Conservation (phyloP, 2,888 invertebrate species). For the Bombyx huttoni region DNA sequence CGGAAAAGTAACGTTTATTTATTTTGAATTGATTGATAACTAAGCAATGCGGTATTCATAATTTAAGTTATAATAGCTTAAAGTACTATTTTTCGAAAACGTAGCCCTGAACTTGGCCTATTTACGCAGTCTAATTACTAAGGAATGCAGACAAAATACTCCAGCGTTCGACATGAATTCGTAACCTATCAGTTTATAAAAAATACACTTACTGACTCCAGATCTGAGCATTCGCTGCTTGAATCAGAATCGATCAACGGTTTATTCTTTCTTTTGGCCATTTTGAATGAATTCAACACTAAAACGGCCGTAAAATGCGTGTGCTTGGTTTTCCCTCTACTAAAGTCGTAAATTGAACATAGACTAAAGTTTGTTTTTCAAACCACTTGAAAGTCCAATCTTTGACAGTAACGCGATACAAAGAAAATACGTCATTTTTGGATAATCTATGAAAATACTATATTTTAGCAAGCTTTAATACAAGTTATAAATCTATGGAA, state of each 20-base stretch:
- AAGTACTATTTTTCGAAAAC: conserved; percentile 29
- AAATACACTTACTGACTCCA: conserved; percentile 82
- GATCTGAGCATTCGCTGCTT: conserved; percentile 85
- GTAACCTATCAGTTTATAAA: conserved; percentile 25
- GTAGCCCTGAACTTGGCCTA: conserved; percentile 54
- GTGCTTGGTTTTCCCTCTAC: conserved; percentile 23
- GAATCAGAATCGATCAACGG: conserved; percentile 87
- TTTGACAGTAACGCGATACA: neutral
- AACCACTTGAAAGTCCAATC: neutral
- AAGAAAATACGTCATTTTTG: too few species aligned
- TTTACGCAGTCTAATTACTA: conserved; percentile 49
- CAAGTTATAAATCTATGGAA: too few species aligned
- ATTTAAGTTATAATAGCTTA: conserved; percentile 22
- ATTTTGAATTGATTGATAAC: conserved; percentile 3
- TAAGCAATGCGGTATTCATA: conserved; percentile 7
- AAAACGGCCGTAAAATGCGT: conserved; percentile 24
- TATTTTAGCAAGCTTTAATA: too few species aligned
- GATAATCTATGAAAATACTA: too few species aligned
- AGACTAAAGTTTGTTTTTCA: conserved; percentile 10
- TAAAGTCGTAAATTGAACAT: conserved; percentile 22
- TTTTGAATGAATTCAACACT: conserved; percentile 37
- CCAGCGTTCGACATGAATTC: conserved; percentile 28
- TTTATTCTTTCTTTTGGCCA: conserved; percentile 89
- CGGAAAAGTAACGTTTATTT: conserved; percentile 13
- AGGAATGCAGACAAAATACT: conserved; percentile 47